Evolutionary conservation across 1,140 invertebrate genomes (phyloP).

Genomic region (Monomorium pharaonis): DNA sequence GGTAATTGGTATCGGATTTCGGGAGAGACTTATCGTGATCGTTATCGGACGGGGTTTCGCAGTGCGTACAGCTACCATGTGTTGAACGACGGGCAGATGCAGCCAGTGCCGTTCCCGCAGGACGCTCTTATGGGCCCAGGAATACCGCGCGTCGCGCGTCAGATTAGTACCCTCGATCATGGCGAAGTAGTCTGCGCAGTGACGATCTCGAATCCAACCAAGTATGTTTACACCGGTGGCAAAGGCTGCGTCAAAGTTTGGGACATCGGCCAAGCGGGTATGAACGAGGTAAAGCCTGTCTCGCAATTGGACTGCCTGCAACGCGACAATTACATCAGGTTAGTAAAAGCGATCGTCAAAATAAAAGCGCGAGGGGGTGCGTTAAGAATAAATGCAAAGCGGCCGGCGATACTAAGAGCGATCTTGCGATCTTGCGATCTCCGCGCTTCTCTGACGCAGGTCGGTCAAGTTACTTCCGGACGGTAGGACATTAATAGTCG

Average conservation of each 20-base stretch:
- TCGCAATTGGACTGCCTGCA: conserved; percentile 94
- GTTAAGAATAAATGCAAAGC: background rate
- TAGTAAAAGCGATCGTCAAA: conserved; percentile 86
- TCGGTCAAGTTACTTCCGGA: conserved; percentile 97
- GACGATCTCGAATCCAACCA: conserved; percentile 93
- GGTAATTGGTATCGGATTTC: background rate
- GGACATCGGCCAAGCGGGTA: conserved; percentile 91
- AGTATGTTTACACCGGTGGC: conserved; percentile 95
- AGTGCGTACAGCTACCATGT: conserved; percentile 92
- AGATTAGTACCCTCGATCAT: conserved; percentile 92
- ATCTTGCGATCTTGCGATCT: background rate
- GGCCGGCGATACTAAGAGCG: background rate
- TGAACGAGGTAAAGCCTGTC: conserved; percentile 89
- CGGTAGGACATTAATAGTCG: conserved; percentile 95
- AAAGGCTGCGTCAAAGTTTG: conserved; percentile 96
- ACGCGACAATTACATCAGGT: conserved; percentile 96
- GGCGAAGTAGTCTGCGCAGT: conserved; percentile 96
- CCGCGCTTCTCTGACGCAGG: conserved; percentile 30
- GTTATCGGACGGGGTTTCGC: conserved; percentile 65
- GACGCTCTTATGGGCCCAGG: conserved; percentile 97
- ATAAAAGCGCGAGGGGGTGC: background rate
- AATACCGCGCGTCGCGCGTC: conserved; percentile 92
- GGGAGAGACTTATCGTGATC: background rate
- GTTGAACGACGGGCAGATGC: conserved; percentile 89
- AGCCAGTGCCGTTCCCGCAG: conserved; percentile 92